These are phyloP conservation scores for Diadegma fenestrale DNA, from an alignment of 2,888 invertebrate genomes.

Conservation along the genomic window DNA sequence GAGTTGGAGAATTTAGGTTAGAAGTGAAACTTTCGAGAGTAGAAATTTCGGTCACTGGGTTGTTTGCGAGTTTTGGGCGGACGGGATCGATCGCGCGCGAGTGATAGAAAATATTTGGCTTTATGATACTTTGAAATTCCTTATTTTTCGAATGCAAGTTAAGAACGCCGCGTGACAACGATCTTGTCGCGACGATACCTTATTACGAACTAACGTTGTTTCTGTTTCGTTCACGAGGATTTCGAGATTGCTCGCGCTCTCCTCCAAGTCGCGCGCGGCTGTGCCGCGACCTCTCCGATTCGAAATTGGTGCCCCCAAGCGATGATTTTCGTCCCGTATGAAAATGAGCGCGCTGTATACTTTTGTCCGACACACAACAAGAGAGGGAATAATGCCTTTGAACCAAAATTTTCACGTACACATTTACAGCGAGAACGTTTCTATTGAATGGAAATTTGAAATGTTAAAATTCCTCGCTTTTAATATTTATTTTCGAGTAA, in stretches of 20 bases:
- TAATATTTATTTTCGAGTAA: neutral
- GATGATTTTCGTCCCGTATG: neutral
- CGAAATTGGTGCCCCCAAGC: slow-evolving; percentile 1
- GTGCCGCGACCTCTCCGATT: neutral
- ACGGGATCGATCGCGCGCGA: neutral
- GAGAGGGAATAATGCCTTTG: neutral
- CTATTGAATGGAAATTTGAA: neutral
- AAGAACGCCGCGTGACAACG: slow-evolving; percentile 21
- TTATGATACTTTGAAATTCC: neutral
- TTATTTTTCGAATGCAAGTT: neutral
- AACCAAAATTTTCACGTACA: neutral
- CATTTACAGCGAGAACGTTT: neutral
- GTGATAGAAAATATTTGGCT: neutral
- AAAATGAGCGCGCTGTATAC: slow-evolving; percentile 3
- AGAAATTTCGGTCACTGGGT: slow-evolving; percentile 79
- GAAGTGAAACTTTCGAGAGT: slow-evolving; percentile 82
- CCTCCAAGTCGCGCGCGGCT: slow-evolving; percentile 15
- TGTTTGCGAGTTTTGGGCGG: slow-evolving; percentile 65
- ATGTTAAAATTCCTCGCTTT: neutral
- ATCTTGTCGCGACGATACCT: slow-evolving; percentile 11
- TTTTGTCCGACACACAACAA: neutral
- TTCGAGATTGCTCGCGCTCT: slow-evolving; percentile 1
- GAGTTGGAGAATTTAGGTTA: slow-evolving; percentile 81
- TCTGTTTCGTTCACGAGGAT: neutral
- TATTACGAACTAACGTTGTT: slow-evolving; percentile 26